Percentiles rank a stretch among this genome's conserved stretches.
These are phyloP conservation scores for Enoplosus armatus DNA, from an alignment of 2,797 vertebrate genomes.

Conservation along the genomic window DNA sequence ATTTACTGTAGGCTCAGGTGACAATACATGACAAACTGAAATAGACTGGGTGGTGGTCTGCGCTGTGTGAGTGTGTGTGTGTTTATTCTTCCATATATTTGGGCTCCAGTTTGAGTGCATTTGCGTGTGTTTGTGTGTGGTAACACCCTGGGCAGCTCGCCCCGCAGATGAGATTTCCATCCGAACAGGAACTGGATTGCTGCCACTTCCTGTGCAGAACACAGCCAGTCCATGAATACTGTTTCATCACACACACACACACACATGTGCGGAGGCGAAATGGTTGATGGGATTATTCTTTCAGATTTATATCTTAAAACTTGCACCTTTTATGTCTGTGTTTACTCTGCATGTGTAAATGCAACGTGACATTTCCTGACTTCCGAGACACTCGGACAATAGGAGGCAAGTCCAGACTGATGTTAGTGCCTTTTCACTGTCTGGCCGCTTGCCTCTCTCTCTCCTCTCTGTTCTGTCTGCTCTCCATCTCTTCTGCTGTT, in stretches of 20 bases:
- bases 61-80: constrained; percentile 37
- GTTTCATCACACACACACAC: constrained; percentile 45
- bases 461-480: constrained; percentile 1
- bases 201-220: constrained; percentile 93
- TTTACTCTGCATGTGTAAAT: constrained; percentile 62
- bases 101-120: constrained; percentile 34
- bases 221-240: constrained; percentile 48
- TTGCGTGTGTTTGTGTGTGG: constrained; percentile 50
- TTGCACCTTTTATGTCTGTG: constrained; percentile 63
- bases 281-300: constrained; percentile 34
- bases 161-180: constrained; percentile 91
- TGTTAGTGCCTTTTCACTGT: constrained; percentile 47
- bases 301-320: constrained; percentile 60
- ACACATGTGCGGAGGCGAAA: neutral
- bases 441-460: constrained; percentile 48
- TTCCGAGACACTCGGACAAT: constrained; percentile 62
- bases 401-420: constrained; percentile 51
- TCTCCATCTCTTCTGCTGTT: constrained; percentile 4
- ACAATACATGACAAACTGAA: constrained; percentile 82
- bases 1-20: constrained; percentile 77
- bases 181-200: constrained; percentile 92
- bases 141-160: constrained; percentile 82
- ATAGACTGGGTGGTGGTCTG: constrained; percentile 81
- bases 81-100: constrained; percentile 59
- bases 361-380: constrained; percentile 65